Conservation (phyloP, 2,797 vertebrate genomes). For the Mormyrops attenuatus region DNA sequence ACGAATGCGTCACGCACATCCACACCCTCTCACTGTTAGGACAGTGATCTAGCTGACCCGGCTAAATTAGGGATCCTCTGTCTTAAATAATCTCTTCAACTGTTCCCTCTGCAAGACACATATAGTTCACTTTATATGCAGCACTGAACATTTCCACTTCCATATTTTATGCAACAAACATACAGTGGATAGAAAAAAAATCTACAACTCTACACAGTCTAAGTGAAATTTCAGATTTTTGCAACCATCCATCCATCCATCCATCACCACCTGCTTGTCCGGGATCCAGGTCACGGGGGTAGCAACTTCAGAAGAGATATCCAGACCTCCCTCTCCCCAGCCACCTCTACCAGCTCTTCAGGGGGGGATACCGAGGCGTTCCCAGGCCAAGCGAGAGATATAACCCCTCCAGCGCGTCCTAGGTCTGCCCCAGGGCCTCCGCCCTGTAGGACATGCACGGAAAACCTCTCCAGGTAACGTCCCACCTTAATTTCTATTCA, state of each 20-base stretch:
- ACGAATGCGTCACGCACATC: not conserved
- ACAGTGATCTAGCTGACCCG: not conserved
- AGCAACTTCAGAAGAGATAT: no score
- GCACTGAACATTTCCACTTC: not conserved
- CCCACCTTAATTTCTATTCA: not conserved
- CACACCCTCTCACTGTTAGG: not conserved
- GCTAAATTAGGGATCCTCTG: not conserved
- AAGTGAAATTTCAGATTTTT: not conserved
- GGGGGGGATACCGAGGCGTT: no score
- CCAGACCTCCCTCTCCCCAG: no score
- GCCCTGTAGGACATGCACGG: no score
- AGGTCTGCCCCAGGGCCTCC: no score
- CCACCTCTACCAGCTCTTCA: no score
- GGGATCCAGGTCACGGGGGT: no score
- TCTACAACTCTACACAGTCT: not conserved
- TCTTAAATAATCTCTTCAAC: not conserved
- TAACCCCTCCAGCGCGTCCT: no score
- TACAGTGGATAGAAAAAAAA: not conserved
- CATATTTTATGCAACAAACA: not conserved
- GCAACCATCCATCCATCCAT: no score
- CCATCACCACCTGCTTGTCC: no score
- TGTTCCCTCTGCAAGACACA: not conserved
- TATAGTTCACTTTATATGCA: not conserved
- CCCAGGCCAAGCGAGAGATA: no score
- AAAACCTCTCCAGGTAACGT: no score